phyloP scores from a whole-genome alignment of 2,797 vertebrate species.

The Muscicapa comitata region DNA sequence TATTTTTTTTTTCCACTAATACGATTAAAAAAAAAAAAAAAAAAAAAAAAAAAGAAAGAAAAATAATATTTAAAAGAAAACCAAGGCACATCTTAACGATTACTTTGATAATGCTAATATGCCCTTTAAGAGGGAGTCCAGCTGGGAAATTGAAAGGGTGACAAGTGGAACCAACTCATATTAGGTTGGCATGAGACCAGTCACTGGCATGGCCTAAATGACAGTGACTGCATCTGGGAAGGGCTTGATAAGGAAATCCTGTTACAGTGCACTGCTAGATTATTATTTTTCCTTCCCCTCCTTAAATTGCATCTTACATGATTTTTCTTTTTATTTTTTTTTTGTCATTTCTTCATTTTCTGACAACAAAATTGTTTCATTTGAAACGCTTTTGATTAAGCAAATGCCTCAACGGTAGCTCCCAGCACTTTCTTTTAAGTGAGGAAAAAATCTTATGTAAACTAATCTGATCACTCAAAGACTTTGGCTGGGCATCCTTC shows the following conservation, averaged over 20 bases:
- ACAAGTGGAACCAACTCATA: slow-evolving; percentile 77
- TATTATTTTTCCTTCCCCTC: neutral
- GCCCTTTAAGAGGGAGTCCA: slow-evolving; percentile 74
- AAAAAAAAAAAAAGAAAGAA: neutral
- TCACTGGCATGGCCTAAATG: slow-evolving; percentile 68
- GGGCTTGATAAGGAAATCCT: slow-evolving; percentile 78
- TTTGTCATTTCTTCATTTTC: slow-evolving; percentile 45
- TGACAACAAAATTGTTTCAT: slow-evolving; percentile 19
- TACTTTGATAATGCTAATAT: slow-evolving; percentile 76
- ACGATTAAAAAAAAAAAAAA: slow-evolving; percentile 55
- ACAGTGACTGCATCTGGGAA: slow-evolving; percentile 73
- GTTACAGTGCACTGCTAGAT: slow-evolving; percentile 55
- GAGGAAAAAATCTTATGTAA: slow-evolving; percentile 3
- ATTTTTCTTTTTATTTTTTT: slow-evolving; percentile 31
- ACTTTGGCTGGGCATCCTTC: neutral
- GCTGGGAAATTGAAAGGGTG: slow-evolving; percentile 77
- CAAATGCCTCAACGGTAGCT: slow-evolving; percentile 32
- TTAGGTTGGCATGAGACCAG: slow-evolving; percentile 73
- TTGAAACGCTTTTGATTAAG: slow-evolving; percentile 31
- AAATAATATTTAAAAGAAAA: slow-evolving; percentile 31
- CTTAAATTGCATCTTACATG: slow-evolving; percentile 61
- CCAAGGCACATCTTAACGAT: slow-evolving; percentile 69
- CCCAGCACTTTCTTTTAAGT: slow-evolving; percentile 12
- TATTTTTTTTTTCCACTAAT: slow-evolving; percentile 36
- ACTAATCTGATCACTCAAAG: slow-evolving; percentile 24